These are phyloP conservation scores for Solea senegalensis DNA, from an alignment of 2,113 vertebrate genomes.

Conservation along the genomic window DNA sequence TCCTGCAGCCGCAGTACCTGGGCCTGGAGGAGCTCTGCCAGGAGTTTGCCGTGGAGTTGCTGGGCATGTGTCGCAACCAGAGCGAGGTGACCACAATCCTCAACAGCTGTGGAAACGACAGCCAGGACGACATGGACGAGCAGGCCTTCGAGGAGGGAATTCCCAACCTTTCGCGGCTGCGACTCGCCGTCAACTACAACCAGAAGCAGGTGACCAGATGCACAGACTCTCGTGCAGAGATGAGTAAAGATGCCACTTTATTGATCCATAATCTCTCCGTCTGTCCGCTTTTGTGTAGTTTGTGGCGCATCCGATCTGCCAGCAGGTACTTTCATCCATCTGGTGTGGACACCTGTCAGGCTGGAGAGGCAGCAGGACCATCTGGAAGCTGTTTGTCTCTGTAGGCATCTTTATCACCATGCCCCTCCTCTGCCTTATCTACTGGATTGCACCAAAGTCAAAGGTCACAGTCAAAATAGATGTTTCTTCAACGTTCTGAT, in stretches of 20 bases:
- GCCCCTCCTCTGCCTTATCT: constrained; percentile 88
- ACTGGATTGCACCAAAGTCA: constrained; percentile 90
- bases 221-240: not conserved
- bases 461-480: constrained; percentile 70
- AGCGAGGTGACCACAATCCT: constrained; percentile 90
- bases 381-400: constrained; percentile 87
- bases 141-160: constrained; percentile 91
- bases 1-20: constrained; percentile 87
- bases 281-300: constrained; percentile 79
- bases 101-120: constrained; percentile 82
- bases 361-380: constrained; percentile 88
- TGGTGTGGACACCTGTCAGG: constrained; percentile 89
- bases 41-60: constrained; percentile 89
- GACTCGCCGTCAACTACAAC: constrained; percentile 89
- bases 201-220: constrained; percentile 85
- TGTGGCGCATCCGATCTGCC: constrained; percentile 91
- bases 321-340: constrained; percentile 93
- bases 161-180: constrained; percentile 87
- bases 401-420: constrained; percentile 88
- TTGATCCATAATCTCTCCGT: not conserved
- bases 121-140: constrained; percentile 74
- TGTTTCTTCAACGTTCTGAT: not conserved
- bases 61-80: constrained; percentile 93
- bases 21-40: constrained; percentile 86
- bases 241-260: no score